Conservation (phyloP, 2,113 vertebrate species). For the Bos javanicus region DNA sequence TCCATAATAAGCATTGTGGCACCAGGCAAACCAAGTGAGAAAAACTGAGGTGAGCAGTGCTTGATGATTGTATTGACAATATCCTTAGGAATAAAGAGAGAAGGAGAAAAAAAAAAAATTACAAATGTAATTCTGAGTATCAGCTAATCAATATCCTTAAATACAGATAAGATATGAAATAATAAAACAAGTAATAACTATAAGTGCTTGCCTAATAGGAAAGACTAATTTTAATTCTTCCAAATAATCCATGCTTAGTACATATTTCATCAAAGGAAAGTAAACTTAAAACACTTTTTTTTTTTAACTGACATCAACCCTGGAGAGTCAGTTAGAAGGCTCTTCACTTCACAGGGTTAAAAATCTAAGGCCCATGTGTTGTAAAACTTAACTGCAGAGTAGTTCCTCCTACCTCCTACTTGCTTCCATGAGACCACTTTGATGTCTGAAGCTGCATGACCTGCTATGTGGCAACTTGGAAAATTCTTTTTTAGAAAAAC, state of each 20-base stretch:
- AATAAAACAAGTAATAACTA: slow-evolving; percentile 14
- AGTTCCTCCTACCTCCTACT: neutral
- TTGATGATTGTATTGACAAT: slow-evolving; percentile 99
- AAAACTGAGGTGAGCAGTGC: slow-evolving; percentile 98
- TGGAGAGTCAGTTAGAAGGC: neutral
- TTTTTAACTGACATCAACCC: neutral
- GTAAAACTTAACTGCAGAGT: neutral
- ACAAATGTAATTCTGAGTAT: slow-evolving; percentile 37
- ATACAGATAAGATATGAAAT: slow-evolving; percentile 16
- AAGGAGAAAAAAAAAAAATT: slow-evolving; percentile 1
- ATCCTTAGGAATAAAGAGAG: slow-evolving; percentile 84
- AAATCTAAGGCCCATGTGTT: neutral
- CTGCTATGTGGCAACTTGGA: neutral
- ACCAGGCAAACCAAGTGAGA: slow-evolving; percentile 96
- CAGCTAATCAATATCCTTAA: slow-evolving; percentile 41
- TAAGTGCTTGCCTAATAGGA: neutral
- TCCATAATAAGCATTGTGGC: slow-evolving; percentile 98
- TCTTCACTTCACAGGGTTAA: neutral
- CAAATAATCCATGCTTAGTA: neutral
- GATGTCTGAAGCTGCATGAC: neutral
- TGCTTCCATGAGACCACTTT: neutral
- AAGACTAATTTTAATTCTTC: slow-evolving; percentile 33
- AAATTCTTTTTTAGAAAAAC: slow-evolving; percentile 7
- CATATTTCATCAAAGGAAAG: slow-evolving; percentile 22
- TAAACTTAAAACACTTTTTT: neutral